Evolutionary conservation across 2,888 invertebrate genomes (phyloP).

Genomic region (Gastracanthus pulcherrimus): DNA sequence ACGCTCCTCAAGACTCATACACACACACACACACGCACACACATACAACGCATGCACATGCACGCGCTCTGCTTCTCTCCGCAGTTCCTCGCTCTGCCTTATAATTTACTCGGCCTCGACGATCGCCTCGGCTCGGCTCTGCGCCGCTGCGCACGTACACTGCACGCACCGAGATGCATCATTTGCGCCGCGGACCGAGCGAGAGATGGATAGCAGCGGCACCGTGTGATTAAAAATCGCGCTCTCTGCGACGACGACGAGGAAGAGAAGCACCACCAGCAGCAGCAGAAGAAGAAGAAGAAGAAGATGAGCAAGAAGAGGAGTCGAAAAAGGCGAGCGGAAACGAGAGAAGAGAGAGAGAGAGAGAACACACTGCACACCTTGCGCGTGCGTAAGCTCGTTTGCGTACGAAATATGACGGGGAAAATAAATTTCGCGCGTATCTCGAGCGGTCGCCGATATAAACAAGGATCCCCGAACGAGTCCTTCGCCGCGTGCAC

Average conservation of each 20-base stretch:
- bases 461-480: slow-evolving; percentile 44
- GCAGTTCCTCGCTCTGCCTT: slow-evolving; percentile 6
- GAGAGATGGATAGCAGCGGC: neutral
- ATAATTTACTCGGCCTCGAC: slow-evolving; percentile 50
- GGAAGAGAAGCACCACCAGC: neutral
- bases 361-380: slow-evolving; percentile 39
- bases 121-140: neutral
- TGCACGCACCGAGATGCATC: slow-evolving; percentile 24
- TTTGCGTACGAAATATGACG: slow-evolving; percentile 61
- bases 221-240: slow-evolving; percentile 44
- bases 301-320: slow-evolving; percentile 40
- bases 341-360: slow-evolving; percentile 18
- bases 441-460: slow-evolving; percentile 25
- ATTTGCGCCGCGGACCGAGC: slow-evolving; percentile 2
- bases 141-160: neutral
- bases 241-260: neutral
- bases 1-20: neutral
- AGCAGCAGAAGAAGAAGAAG: neutral
- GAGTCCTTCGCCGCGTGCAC: too few species aligned
- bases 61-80: neutral
- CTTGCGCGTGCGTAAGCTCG: slow-evolving; percentile 54
- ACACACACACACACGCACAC: neutral
- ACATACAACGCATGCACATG: too few species aligned
- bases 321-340: slow-evolving; percentile 37
- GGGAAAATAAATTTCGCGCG: slow-evolving; percentile 54